phyloP scores from a whole-genome alignment of 2,113 vertebrate species.

The Danio rerio region GRCz12tu NC_133182.1:49546501-49547000 shows the following conservation, averaged over 20 bases:
- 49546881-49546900: conserved; percentile 49
- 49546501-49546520: no score
- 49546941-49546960: conserved; percentile 23
- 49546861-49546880: background rate
- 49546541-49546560: no score
- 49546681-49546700: no score
- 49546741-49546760: conserved; percentile 8
- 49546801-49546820: background rate
- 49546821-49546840: background rate
- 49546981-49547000: background rate
- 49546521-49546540: no score
- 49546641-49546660: no score
- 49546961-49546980: conserved; percentile 37
- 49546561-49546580: no score
- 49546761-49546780: background rate
- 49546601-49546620: no score
- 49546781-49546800: background rate
- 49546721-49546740: background rate
- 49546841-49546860: background rate
- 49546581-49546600: no score
- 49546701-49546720: background rate
- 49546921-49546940: conserved; percentile 42
- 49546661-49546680: no score
- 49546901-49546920: conserved; percentile 43
- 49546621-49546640: no score